Evolutionary conservation across 2,888 invertebrate species (phyloP).

Genomic region (Chrysina gloriosa): DNA sequence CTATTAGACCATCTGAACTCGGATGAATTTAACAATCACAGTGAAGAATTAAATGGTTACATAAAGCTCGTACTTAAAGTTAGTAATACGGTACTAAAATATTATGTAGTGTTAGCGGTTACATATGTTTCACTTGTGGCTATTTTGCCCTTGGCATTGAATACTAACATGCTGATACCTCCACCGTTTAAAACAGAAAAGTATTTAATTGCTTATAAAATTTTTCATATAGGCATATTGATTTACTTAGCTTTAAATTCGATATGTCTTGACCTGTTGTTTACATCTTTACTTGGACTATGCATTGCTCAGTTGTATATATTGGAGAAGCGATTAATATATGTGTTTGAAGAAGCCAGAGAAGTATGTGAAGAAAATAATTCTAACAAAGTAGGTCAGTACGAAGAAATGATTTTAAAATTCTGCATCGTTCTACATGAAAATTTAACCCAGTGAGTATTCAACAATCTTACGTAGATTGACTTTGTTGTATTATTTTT

Average conservation of each 20-base stretch:
- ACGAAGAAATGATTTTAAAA: too few species aligned
- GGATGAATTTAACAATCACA: constrained; percentile 16
- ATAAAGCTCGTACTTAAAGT: constrained; percentile 1
- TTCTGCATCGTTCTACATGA: too few species aligned
- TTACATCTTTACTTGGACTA: neutral
- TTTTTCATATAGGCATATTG: constrained; percentile 23
- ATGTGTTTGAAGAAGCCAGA: neutral
- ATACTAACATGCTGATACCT: constrained; percentile 1
- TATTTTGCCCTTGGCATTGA: neutral
- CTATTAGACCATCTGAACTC: constrained; percentile 28
- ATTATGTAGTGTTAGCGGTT: neutral
- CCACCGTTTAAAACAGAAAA: neutral
- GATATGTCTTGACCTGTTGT: constrained; percentile 1
- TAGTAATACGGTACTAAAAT: neutral
- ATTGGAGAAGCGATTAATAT: neutral
- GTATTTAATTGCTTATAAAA: neutral
- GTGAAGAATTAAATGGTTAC: constrained; percentile 19
- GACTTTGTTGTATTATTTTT: too few species aligned
- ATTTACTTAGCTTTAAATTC: constrained; percentile 9
- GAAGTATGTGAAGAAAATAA: too few species aligned
- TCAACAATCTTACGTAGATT: too few species aligned
- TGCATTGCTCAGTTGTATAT: constrained; percentile 1
- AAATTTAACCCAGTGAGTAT: too few species aligned
- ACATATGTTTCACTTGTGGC: constrained; percentile 3
- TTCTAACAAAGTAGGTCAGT: too few species aligned